Evolutionary conservation across 1,140 invertebrate genomes (phyloP).

Genomic region (Aphidius gifuensis): DNA sequence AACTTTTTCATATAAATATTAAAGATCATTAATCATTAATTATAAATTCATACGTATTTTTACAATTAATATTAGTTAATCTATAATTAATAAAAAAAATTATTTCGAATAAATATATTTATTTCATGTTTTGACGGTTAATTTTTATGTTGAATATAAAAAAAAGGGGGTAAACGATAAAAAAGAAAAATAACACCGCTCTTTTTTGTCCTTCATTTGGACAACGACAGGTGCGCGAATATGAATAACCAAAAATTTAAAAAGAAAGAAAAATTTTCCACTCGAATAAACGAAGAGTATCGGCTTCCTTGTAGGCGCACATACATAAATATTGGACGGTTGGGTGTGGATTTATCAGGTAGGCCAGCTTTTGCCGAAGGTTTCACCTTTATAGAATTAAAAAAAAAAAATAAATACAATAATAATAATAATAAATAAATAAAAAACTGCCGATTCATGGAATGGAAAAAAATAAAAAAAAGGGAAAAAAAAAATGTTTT

Average conservation of each 20-base stretch:
- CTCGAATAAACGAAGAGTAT: constrained; percentile 17
- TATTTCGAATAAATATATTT: constrained; percentile 21
- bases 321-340: background rate
- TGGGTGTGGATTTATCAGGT: no score
- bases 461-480: no score
- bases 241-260: constrained; percentile 7
- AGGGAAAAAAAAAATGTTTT: no score
- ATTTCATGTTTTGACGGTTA: background rate
- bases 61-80: background rate
- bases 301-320: constrained; percentile 15
- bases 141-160: background rate
- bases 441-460: no score
- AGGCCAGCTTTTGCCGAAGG: no score
- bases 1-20: background rate
- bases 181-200: no score
- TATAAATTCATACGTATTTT: no score
- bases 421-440: no score
- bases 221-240: constrained; percentile 12
- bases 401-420: no score
- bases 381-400: background rate
- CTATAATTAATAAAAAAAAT: background rate
- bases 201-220: constrained; percentile 9
- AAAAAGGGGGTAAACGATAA: background rate
- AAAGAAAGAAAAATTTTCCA: constrained; percentile 26
- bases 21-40: background rate